These are phyloP conservation scores for Miichthys miiuy DNA, from an alignment of 2,797 vertebrate genomes.

Conservation along the genomic window DNA sequence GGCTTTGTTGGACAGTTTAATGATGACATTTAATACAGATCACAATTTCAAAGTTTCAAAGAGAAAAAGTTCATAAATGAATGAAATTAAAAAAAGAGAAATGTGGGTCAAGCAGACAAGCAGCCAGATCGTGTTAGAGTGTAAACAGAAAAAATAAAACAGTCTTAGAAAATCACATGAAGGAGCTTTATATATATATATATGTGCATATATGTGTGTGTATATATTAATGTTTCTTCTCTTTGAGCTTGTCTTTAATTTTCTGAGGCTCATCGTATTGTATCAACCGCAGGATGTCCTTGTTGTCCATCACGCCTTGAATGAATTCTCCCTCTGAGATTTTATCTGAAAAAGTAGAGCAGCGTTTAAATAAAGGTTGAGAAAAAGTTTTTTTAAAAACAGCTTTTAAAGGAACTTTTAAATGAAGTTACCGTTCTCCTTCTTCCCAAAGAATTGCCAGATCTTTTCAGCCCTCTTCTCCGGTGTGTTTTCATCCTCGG, in stretches of 20 bases:
- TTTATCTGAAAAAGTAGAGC: conserved; percentile 84
- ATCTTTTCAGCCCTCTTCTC: conserved; percentile 93
- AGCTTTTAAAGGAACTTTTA: neutral
- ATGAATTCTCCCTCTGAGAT: conserved; percentile 93
- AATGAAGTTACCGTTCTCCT: conserved; percentile 87
- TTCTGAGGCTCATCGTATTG: conserved; percentile 92
- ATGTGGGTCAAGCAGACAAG: conserved; percentile 26
- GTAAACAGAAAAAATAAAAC: conserved; percentile 59
- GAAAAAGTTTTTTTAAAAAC: neutral
- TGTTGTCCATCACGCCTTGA: conserved; percentile 91
- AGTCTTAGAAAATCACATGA: conserved; percentile 54
- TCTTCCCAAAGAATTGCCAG: conserved; percentile 92
- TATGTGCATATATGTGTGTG: neutral
- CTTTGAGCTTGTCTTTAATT: conserved; percentile 88
- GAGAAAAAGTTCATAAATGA: neutral
- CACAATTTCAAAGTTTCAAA: conserved; percentile 1
- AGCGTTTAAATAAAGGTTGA: neutral
- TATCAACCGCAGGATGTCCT: conserved; percentile 92
- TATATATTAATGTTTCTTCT: conserved; percentile 84
- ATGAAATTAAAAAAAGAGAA: conserved; percentile 5
- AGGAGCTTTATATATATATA: neutral
- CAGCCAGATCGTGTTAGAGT: conserved; percentile 24
- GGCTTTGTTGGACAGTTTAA: neutral
- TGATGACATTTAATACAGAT: neutral
- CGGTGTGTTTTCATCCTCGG: conserved; percentile 91